Evolutionary conservation across 2,797 vertebrate species (phyloP).

Genomic region (Oceanodroma leucorhoa): DNA sequence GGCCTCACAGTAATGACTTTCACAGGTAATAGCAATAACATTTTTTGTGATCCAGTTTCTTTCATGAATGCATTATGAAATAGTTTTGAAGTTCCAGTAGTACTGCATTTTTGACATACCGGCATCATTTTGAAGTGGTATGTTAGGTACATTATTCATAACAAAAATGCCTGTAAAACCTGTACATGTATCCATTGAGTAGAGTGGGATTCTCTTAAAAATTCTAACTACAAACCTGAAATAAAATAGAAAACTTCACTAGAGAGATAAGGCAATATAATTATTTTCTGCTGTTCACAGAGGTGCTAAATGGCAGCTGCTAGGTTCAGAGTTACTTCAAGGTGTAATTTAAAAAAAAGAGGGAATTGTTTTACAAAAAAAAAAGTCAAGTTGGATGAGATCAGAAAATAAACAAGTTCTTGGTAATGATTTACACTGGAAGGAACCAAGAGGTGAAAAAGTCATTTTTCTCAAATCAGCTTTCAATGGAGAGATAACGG

Average conservation of each 20-base stretch:
- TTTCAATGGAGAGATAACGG: neutral
- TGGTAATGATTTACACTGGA: neutral
- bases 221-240: neutral
- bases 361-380: neutral
- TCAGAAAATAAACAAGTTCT: neutral
- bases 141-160: neutral
- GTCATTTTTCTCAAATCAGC: neutral
- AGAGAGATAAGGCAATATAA: neutral
- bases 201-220: neutral
- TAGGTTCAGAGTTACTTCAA: neutral
- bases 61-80: neutral
- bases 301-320: neutral
- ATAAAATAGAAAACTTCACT: neutral
- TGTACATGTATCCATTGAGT: fast-evolving
- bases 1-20: neutral
- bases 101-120: neutral
- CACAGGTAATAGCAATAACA: neutral
- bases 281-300: neutral
- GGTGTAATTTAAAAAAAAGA: neutral
- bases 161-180: neutral
- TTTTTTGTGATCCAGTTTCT: neutral
- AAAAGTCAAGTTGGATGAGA: neutral
- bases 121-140: neutral
- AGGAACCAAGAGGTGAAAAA: neutral
- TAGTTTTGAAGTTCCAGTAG: neutral